These are phyloP conservation scores for Oncorhynchus tshawytscha DNA, from an alignment of 2,113 vertebrate species.

Conservation along the genomic window DNA sequence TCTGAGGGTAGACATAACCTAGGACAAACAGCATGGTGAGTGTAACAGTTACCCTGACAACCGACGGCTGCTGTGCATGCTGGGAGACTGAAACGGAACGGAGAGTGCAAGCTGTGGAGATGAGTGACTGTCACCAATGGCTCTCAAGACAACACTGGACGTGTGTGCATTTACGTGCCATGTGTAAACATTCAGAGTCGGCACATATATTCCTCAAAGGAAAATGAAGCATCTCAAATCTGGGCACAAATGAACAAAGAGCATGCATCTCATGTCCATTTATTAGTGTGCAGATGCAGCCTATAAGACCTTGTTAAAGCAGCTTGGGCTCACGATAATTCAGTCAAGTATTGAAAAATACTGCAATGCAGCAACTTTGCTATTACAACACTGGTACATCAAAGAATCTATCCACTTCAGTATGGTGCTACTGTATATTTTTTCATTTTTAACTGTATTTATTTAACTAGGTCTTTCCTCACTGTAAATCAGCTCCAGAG, in stretches of 20 bases:
- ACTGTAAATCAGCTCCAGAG: too few species aligned
- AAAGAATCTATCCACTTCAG: too few species aligned
- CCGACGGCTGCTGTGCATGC: conserved; percentile 54
- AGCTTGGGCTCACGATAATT: not conserved
- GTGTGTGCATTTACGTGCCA: not conserved
- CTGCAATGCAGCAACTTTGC: not conserved
- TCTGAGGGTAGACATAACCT: conserved; percentile 87
- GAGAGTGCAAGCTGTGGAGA: conserved; percentile 9
- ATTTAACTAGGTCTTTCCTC: too few species aligned
- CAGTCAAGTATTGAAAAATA: not conserved
- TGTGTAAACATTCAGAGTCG: not conserved
- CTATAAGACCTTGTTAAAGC: too few species aligned
- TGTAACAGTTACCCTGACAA: conserved; percentile 53
- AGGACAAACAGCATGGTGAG: conserved; percentile 78
- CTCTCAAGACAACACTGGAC: conserved; percentile 52
- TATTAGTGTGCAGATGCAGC: not conserved
- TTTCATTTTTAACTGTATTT: too few species aligned
- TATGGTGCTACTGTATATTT: too few species aligned
- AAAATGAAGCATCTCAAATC: too few species aligned
- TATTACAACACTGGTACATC: too few species aligned
- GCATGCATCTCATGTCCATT: not conserved
- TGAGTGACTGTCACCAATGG: not conserved
- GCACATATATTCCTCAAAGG: too few species aligned
- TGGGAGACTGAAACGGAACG: conserved; percentile 23
- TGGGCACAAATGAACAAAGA: too few species aligned